Conservation (phyloP, 2,113 vertebrate species). For the Pao palembangensis region DNA sequence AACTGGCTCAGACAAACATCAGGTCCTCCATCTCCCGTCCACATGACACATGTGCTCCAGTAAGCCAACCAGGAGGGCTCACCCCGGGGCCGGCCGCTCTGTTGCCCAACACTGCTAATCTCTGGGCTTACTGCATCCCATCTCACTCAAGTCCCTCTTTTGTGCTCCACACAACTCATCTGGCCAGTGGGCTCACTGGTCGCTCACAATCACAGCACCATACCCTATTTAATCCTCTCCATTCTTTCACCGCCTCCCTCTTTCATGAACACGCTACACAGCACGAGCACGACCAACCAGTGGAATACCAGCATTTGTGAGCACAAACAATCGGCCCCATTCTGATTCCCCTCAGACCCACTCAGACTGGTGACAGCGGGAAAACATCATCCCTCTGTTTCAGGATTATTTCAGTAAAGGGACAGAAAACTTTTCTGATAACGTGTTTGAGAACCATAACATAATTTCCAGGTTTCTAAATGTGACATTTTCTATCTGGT, state of each 20-base stretch:
- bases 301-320: conserved; percentile 33
- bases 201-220: conserved; percentile 37
- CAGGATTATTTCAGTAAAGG: too few relatives aligned
- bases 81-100: conserved; percentile 38
- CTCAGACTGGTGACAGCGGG: neutral
- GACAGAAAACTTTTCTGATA: too few relatives aligned
- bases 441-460: too few relatives aligned
- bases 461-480: neutral
- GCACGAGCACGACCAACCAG: conserved; percentile 25
- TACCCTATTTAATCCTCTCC: conserved; percentile 41
- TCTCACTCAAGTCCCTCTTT: conserved; percentile 59
- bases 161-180: conserved; percentile 56
- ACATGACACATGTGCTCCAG: conserved; percentile 51
- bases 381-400: too few relatives aligned
- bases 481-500: neutral
- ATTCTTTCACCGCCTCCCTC: conserved; percentile 40
- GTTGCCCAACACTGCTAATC: conserved; percentile 69
- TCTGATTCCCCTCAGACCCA: conserved; percentile 10
- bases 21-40: conserved; percentile 23
- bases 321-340: conserved; percentile 32
- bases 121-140: conserved; percentile 58
- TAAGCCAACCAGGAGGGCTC: conserved; percentile 49
- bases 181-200: conserved; percentile 39
- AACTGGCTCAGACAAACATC: conserved; percentile 28
- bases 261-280: conserved; percentile 34